Evolutionary conservation across 2,113 vertebrate species (phyloP), one percentile per base, ranked within the genome.

Genomic region (Cyphomyrus discorhynchus): DNA sequence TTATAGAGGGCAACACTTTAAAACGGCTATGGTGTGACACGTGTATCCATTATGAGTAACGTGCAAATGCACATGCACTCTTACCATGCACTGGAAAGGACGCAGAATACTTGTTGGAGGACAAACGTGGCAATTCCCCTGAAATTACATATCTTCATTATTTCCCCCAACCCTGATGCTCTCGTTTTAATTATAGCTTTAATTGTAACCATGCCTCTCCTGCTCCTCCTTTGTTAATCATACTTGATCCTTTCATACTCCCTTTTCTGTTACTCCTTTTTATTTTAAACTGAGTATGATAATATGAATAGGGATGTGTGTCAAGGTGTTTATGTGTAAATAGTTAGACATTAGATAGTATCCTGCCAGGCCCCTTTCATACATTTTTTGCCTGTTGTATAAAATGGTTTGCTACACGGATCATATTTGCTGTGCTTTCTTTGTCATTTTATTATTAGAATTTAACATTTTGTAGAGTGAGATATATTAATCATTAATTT

Each of bases 181-280:
- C 89, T 84, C 82, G 92, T 90, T 93, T 92, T 91, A 92, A 91
- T 93, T 90, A 39, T 91, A 92, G 88, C 86, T 92, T 85, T 89
- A 39, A 91, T 88, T 91, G 92, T 93, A 92, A 92, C 93, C 92
- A 94, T 91, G 92, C 88, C 92, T 74, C 70, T 91, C 86, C 89
- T 89, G 91, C 91, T 92, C 50, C 91, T 92, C 90, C 92, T 77
- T 92, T 92, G 94, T 95, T 92, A 95, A 95, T 95, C 94, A 94
- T 95, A 94, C 92, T 94, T 92, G 91, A 92, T 90, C 90, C 87
- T 77, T 74, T 89, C 89, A 83, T 56, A 90, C 89, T 91, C 89
- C 85, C 49, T 91, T 74, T 92, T 92, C 82, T 86, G n/a, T 66
- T 90, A 46, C 58, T 21, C 88, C 88, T 24, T 47, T 52, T 90